Conservation (phyloP, 2,888 invertebrate species). For the Helleia helle region DNA sequence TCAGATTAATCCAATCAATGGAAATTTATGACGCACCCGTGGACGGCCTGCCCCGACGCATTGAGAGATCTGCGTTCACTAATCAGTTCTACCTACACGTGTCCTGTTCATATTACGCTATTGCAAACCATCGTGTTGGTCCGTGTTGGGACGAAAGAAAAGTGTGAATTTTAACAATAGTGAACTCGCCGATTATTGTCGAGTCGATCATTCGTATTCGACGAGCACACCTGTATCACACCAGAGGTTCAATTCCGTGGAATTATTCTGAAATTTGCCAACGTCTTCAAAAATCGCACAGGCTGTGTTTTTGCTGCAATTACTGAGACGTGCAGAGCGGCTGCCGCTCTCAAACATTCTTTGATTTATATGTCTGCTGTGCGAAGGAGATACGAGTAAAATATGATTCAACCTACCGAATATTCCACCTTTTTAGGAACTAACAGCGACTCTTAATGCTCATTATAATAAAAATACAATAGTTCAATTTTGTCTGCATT, state of each 20-base stretch:
- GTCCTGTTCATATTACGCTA: slow-evolving; percentile 24
- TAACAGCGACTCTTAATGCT: slow-evolving; percentile 52
- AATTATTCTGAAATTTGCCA: slow-evolving; percentile 67
- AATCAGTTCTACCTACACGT: slow-evolving; percentile 51
- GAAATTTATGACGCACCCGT: slow-evolving; percentile 72
- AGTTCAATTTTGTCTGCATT: slow-evolving; percentile 48
- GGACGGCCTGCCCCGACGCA: slow-evolving; percentile 52
- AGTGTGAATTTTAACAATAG: not conserved
- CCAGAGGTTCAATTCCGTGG: slow-evolving; percentile 20
- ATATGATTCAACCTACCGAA: slow-evolving; percentile 66
- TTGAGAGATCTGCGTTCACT: slow-evolving; percentile 58
- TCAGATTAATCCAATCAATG: slow-evolving; percentile 75
- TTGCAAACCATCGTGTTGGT: no score
- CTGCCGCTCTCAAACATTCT: slow-evolving; percentile 56
- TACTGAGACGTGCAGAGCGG: slow-evolving; percentile 59
- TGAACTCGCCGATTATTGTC: not conserved
- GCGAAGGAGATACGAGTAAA: slow-evolving; percentile 52
- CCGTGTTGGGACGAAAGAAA: not conserved
- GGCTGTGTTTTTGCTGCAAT: slow-evolving; percentile 67
- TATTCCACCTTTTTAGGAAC: slow-evolving; percentile 59
- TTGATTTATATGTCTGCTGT: slow-evolving; percentile 67
- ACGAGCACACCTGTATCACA: slow-evolving; percentile 14
- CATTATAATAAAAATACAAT: slow-evolving; percentile 70
- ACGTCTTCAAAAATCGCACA: slow-evolving; percentile 60
- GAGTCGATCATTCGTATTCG: slow-evolving; percentile 14